A percentile compares a stretch with the other conserved stretches of the same genome.
Conservation (phyloP, 2,797 vertebrate species). For the Hipposideros larvatus region DNA sequence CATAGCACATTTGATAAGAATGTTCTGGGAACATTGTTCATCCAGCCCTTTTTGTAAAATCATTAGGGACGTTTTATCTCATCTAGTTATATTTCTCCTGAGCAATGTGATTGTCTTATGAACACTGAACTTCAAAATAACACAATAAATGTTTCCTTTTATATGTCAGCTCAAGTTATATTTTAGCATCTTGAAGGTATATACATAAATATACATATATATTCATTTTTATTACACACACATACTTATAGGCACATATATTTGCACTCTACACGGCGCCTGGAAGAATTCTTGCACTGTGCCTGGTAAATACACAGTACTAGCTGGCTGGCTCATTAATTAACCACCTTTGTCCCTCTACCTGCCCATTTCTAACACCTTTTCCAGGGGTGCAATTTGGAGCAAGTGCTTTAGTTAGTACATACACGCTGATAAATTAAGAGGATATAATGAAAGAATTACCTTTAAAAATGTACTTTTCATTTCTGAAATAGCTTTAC, state of each 20-base stretch:
- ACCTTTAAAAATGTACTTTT: constrained; percentile 82
- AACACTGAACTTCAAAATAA: neutral
- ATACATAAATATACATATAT: neutral
- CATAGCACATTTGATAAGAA: neutral
- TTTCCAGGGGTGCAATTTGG: neutral
- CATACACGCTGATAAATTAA: neutral
- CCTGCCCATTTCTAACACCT: neutral
- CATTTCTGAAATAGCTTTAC: constrained; percentile 76
- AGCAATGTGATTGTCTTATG: neutral
- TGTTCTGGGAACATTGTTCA: neutral
- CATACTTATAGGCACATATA: fast-evolving
- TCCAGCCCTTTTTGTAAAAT: neutral
- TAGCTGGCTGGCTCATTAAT: neutral
- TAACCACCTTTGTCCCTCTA: neutral
- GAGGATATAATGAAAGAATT: constrained; percentile 32
- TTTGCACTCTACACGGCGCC: neutral
- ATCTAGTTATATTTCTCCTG: neutral
- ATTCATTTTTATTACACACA: neutral
- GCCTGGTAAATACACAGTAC: neutral
- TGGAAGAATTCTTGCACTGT: neutral
- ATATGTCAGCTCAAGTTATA: neutral
- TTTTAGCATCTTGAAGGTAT: neutral
- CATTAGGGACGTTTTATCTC: neutral
- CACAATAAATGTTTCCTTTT: neutral
- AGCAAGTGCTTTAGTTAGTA: neutral